Percentiles rank a stretch among this genome's conserved stretches.
These are phyloP conservation scores for Suricata suricatta DNA, from an alignment of 2,113 vertebrate species.

Conservation along the genomic window DNA sequence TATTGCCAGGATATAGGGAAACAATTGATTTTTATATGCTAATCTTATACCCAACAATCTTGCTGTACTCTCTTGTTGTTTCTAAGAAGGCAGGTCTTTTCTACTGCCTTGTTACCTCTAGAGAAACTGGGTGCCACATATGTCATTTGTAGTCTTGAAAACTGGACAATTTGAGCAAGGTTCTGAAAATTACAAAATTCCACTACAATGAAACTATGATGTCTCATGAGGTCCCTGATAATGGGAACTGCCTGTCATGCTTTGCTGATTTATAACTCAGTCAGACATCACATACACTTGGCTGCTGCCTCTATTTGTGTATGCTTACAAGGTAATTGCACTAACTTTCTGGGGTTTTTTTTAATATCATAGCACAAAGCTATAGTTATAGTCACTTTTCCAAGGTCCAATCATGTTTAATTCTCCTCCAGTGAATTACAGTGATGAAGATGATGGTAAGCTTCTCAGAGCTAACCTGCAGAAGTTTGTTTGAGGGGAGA, in stretches of 20 bases:
- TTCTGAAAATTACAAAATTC: conserved; percentile 63
- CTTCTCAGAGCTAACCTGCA: neutral
- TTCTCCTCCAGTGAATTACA: neutral
- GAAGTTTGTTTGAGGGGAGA: neutral
- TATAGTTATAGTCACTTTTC: neutral
- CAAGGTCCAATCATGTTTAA: neutral
- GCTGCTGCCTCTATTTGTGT: neutral
- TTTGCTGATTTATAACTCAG: conserved; percentile 52
- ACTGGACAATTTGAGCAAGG: conserved; percentile 20
- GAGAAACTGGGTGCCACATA: neutral
- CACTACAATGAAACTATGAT: conserved; percentile 48
- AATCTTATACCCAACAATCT: neutral
- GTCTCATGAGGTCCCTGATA: conserved; percentile 25
- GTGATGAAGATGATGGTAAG: neutral
- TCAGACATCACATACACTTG: conserved; percentile 22
- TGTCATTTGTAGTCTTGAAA: conserved; percentile 42
- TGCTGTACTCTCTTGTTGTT: neutral
- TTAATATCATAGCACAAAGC: neutral
- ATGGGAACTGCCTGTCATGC: conserved; percentile 15
- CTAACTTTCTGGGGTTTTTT: neutral
- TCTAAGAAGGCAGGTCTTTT: neutral
- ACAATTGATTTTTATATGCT: conserved; percentile 22
- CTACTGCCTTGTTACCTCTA: neutral
- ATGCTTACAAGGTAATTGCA: conserved; percentile 6
- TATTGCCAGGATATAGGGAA: neutral